A percentile compares a stretch with the other conserved stretches of the same genome.
phyloP scores from a whole-genome alignment of 2,797 vertebrate genomes.

The Lindbergichthys nudifrons region DNA sequence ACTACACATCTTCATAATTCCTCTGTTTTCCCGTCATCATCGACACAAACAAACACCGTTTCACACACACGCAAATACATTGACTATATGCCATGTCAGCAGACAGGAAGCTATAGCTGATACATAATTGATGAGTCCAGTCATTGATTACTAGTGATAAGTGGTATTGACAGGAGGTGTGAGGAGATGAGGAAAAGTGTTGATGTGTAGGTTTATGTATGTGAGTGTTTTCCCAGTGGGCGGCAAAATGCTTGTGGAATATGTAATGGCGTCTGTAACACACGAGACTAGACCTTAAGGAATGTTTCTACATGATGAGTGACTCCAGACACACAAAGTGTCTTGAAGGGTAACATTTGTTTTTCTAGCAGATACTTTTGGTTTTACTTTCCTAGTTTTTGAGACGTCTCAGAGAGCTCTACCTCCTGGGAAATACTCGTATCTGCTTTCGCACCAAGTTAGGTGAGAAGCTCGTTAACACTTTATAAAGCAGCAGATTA shows the following conservation, averaged over 20 bases:
- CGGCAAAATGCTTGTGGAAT: conserved; percentile 43
- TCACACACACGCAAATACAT: conserved; percentile 1
- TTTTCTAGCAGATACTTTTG: background rate
- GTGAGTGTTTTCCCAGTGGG: conserved; percentile 51
- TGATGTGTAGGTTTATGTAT: conserved; percentile 52
- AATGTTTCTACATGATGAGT: conserved; percentile 12
- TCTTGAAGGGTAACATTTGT: background rate
- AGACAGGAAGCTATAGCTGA: conserved; percentile 67
- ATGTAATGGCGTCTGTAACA: conserved; percentile 43
- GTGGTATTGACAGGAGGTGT: conserved; percentile 79
- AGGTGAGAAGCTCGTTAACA: background rate
- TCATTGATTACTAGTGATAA: conserved; percentile 79
- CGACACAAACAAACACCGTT: conserved; percentile 6
- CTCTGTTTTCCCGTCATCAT: conserved; percentile 7
- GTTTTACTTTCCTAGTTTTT: conserved; percentile 3
- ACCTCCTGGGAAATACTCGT: background rate
- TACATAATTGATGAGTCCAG: conserved; percentile 76
- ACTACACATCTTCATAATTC: conserved; percentile 21
- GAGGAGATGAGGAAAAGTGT: conserved; percentile 66
- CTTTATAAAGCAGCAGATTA: background rate
- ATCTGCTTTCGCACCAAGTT: background rate
- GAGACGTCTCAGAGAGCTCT: background rate
- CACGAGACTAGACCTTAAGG: conserved; percentile 28
- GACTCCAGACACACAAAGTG: conserved; percentile 1
- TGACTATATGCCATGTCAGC: conserved; percentile 60